phyloP scores from a whole-genome alignment of 2,113 vertebrate genomes.

The Orthonyx spaldingii region DNA sequence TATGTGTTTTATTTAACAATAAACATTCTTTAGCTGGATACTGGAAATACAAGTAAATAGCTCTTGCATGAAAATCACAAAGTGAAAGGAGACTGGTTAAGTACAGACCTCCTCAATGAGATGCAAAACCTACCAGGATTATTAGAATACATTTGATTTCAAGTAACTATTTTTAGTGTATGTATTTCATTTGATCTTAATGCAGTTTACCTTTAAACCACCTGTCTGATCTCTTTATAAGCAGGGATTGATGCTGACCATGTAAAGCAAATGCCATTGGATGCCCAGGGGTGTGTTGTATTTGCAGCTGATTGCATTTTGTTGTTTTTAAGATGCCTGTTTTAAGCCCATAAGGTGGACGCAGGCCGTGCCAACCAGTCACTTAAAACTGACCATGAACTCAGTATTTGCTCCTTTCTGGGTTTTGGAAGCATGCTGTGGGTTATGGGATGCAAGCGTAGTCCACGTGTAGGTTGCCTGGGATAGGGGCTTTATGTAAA shows the following conservation, averaged over 20 bases:
- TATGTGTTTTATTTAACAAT: conserved; percentile 1
- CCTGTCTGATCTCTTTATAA: conserved; percentile 31
- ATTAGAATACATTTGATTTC: background rate
- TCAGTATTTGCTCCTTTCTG: background rate
- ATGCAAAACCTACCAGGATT: background rate
- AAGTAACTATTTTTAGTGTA: background rate
- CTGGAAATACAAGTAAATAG: conserved; percentile 1
- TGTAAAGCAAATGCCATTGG: background rate
- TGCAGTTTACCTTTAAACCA: conserved; percentile 26
- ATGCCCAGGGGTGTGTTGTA: background rate
- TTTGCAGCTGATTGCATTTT: background rate
- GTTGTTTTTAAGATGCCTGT: background rate
- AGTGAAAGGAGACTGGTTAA: conserved; percentile 9
- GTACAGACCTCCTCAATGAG: background rate
- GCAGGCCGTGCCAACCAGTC: background rate
- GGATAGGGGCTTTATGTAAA: background rate
- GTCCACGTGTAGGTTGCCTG: background rate
- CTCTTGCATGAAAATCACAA: conserved; percentile 4
- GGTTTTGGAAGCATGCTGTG: background rate
- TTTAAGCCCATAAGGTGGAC: background rate
- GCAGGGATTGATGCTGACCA: background rate
- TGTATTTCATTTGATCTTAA: background rate
- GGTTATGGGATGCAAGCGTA: background rate
- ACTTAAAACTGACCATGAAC: background rate
- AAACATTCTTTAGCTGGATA: background rate